Evolutionary conservation across 2,888 invertebrate species (phyloP).

Genomic region (Trileptium ribeirensis): DNA sequence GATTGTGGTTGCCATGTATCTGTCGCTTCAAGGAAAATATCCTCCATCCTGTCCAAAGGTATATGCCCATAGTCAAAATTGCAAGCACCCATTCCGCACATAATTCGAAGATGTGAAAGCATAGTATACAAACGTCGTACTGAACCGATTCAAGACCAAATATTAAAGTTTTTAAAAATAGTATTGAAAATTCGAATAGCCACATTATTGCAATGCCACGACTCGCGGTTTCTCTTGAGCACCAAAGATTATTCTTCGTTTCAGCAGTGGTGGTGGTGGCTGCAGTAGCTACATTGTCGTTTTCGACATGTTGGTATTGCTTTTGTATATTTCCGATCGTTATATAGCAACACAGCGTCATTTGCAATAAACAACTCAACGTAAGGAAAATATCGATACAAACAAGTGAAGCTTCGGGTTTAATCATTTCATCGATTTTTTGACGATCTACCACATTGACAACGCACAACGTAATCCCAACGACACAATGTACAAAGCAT

Average conservation of each 20-base stretch:
- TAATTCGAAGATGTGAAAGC: slow-evolving; percentile 10
- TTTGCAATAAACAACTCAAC: not conserved
- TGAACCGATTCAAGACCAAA: not conserved
- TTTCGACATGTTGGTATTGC: not conserved
- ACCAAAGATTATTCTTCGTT: not conserved
- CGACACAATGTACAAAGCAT: slow-evolving; percentile 4
- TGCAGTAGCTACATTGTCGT: not conserved
- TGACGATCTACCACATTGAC: slow-evolving; percentile 9
- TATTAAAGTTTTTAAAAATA: not conserved
- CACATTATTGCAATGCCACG: not conserved
- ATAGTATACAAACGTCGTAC: not conserved
- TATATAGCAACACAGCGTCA: not conserved
- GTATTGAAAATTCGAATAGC: not conserved
- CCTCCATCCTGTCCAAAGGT: not conserved
- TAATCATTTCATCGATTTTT: not conserved
- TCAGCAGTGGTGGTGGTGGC: not conserved
- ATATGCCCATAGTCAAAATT: not conserved
- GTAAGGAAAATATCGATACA: not conserved
- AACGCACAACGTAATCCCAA: slow-evolving; percentile 6
- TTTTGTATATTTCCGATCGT: too few relatives aligned
- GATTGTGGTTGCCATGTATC: too few relatives aligned
- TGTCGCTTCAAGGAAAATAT: not conserved
- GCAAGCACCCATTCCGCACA: not conserved
- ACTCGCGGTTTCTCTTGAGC: not conserved
- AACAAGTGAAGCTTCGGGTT: slow-evolving; percentile 3